A percentile compares a stretch with the other conserved stretches of the same genome.
Evolutionary conservation across 2,113 vertebrate species (phyloP).

Genomic region (Boulengerochromis microlepis): DNA sequence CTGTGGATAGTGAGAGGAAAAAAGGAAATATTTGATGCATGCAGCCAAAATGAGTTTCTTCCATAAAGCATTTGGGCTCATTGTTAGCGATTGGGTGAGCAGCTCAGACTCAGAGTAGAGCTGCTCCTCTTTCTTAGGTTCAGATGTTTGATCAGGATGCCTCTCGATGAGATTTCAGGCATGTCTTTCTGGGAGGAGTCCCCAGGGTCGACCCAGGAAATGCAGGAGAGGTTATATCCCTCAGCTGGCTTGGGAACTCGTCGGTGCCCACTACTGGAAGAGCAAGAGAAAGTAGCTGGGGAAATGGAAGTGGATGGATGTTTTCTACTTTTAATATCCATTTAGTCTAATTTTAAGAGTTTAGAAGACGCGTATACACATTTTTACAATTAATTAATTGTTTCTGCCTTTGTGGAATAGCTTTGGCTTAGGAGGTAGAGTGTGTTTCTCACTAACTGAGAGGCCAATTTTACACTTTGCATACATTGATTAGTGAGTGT

Average conservation of each 20-base stretch:
- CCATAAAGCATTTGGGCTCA: neutral
- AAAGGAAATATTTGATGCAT: neutral
- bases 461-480: neutral
- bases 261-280: neutral
- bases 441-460: neutral
- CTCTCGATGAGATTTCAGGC: neutral
- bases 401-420: neutral
- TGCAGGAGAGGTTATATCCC: neutral
- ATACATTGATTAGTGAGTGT: neutral
- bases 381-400: neutral
- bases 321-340: neutral
- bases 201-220: neutral
- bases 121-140: neutral
- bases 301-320: neutral
- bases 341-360: neutral
- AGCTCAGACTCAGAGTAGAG: neutral
- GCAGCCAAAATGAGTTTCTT: neutral
- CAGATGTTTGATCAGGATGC: neutral
- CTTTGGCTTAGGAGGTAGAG: neutral
- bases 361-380: rapidly evolving
- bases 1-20: neutral
- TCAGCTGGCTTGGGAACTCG: neutral
- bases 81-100: rapidly evolving
- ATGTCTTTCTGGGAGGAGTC: neutral
- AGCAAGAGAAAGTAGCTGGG: neutral